A percentile compares a stretch with the other conserved stretches of the same genome.
Conservation (phyloP, 2,797 vertebrate species). For the Enteromius unitaeniatus region DNA sequence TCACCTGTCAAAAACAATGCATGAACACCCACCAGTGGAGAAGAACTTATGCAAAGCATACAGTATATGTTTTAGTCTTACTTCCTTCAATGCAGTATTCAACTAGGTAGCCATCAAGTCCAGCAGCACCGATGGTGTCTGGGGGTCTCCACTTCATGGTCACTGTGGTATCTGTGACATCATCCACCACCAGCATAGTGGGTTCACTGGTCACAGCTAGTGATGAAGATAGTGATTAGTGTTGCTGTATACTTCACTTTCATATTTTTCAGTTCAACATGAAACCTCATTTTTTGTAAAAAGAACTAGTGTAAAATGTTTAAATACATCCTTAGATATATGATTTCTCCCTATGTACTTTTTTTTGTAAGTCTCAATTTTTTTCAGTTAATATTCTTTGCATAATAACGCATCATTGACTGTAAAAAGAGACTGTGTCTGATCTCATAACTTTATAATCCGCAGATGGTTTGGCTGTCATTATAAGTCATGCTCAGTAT, state of each 20-base stretch:
- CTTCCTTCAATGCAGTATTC: slow-evolving; percentile 98
- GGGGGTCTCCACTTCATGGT: slow-evolving; percentile 98
- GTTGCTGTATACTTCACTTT: background rate
- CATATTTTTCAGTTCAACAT: background rate
- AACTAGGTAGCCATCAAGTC: slow-evolving; percentile 93
- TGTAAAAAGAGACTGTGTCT: slow-evolving; percentile 61
- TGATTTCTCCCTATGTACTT: background rate
- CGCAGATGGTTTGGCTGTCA: slow-evolving; percentile 75
- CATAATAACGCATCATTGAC: too few relatives aligned
- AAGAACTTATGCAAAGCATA: background rate
- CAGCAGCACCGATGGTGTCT: slow-evolving; percentile 95
- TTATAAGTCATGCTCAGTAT: slow-evolving; percentile 79
- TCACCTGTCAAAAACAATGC: slow-evolving; percentile 74
- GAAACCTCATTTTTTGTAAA: background rate
- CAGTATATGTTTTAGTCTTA: slow-evolving; percentile 75
- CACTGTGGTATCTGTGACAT: slow-evolving; percentile 89
- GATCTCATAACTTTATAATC: slow-evolving; percentile 78
- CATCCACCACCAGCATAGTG: slow-evolving; percentile 91
- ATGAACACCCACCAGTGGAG: background rate
- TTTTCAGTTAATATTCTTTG: background rate
- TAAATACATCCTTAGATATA: background rate
- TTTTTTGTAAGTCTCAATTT: background rate
- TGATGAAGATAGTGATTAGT: slow-evolving; percentile 36
- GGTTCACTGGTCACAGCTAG: slow-evolving; percentile 97
- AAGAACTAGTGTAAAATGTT: background rate